Percentiles rank a stretch among this genome's conserved stretches.
Evolutionary conservation across 2,888 invertebrate genomes (phyloP).

Genomic region (Allophyes oxyacanthae): DNA sequence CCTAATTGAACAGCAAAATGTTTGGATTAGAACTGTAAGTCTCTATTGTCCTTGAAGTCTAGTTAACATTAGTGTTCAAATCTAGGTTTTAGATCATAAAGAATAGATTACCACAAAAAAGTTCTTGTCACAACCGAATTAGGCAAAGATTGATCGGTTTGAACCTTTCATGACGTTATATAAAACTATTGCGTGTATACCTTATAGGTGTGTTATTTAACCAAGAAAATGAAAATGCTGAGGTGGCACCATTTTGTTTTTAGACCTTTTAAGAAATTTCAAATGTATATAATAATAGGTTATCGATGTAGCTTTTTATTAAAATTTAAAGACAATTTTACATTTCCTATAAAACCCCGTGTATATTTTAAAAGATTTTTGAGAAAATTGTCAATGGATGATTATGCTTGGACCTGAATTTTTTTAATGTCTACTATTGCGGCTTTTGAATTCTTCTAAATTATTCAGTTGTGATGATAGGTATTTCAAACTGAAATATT

Average conservation of each 20-base stretch:
- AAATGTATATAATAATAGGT: no score
- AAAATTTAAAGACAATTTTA: no score
- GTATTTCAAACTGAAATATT: no score
- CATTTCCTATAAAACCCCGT: no score
- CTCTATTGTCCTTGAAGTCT: conserved; percentile 42
- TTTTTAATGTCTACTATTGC: no score
- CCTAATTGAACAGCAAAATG: conserved; percentile 34
- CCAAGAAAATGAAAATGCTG: conserved; percentile 21
- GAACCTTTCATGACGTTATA: conserved; percentile 33
- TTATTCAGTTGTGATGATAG: no score
- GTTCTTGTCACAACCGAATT: conserved; percentile 49
- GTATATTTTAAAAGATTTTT: no score
- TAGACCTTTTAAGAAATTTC: no score
- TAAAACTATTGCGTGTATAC: conserved; percentile 33
- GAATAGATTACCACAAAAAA: conserved; percentile 40
- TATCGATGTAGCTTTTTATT: no score
- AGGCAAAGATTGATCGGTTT: conserved; percentile 40
- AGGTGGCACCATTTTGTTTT: conserved; percentile 22
- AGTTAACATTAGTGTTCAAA: conserved; percentile 55
- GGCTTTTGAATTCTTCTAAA: no score
- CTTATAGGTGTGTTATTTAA: conserved; percentile 31
- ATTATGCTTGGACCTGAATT: no score
- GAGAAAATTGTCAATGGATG: no score
- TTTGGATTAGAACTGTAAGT: conserved; percentile 29
- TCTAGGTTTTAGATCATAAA: conserved; percentile 49